Conservation (phyloP, 1,140 invertebrate genomes). For the Anastrepha obliqua region DNA sequence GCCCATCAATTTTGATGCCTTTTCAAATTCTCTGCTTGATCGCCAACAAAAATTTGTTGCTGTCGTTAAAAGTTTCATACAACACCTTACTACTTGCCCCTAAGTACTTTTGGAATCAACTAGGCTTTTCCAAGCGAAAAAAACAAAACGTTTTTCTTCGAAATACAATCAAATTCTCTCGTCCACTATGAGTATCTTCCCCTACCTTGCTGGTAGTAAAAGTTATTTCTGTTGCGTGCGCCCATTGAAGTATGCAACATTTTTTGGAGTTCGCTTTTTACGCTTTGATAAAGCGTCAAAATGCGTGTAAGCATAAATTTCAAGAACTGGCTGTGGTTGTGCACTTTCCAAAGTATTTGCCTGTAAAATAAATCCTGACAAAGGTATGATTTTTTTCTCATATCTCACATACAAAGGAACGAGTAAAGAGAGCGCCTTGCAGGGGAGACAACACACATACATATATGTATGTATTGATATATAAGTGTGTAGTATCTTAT, state of each 20-base stretch:
- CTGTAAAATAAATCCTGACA: conserved; percentile 12
- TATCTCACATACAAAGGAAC: background rate
- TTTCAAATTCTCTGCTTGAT: too few relatives aligned
- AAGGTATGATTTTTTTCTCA: background rate
- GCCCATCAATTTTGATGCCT: too few relatives aligned
- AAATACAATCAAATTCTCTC: too few relatives aligned
- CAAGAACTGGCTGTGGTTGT: conserved; percentile 20
- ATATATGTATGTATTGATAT: too few relatives aligned
- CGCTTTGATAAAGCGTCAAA: conserved; percentile 40
- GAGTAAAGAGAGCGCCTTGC: background rate
- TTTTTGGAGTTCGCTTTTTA: conserved; percentile 20
- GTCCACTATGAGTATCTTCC: background rate
- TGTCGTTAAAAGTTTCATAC: too few relatives aligned
- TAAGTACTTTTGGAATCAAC: too few relatives aligned
- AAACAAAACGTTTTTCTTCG: too few relatives aligned
- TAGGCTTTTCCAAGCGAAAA: too few relatives aligned
- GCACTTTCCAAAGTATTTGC: conserved; percentile 6
- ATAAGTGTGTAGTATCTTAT: background rate
- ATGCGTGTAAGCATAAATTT: conserved; percentile 48
- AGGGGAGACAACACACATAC: too few relatives aligned
- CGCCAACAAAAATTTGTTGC: too few relatives aligned
- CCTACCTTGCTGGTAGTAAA: background rate
- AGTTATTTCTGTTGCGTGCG: background rate
- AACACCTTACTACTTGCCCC: too few relatives aligned
- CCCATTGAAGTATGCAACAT: conserved; percentile 9